Conservation (phyloP, 2,113 vertebrate genomes). For the Apteryx owenii region DNA sequence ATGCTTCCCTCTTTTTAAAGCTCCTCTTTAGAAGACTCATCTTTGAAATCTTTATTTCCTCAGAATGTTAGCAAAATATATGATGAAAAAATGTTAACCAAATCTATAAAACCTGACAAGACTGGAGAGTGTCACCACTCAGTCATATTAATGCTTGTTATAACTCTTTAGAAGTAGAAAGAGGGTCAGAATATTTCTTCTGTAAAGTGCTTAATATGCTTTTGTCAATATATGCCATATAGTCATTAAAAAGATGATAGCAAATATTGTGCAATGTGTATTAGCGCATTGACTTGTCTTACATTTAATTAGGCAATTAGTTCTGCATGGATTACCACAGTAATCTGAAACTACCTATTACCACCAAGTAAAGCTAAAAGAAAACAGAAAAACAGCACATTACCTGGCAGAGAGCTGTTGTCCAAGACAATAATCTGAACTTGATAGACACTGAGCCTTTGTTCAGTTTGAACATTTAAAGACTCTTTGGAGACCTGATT, state of each 20-base stretch:
- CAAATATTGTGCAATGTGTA: background rate
- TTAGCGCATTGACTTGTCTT: slow-evolving; percentile 1
- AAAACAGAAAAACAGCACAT: slow-evolving; percentile 39
- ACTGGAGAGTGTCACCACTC: background rate
- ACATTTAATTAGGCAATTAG: slow-evolving; percentile 50
- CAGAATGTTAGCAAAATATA: background rate
- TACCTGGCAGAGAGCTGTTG: slow-evolving; percentile 62
- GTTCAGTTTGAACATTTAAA: slow-evolving; percentile 68
- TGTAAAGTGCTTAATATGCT: background rate
- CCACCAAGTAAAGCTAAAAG: slow-evolving; percentile 31
- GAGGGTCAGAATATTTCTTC: background rate
- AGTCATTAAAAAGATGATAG: slow-evolving; percentile 30
- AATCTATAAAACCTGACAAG: background rate
- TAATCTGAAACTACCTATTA: slow-evolving; percentile 8
- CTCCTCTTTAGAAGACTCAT: background rate
- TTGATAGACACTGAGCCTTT: slow-evolving; percentile 21
- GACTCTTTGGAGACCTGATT: slow-evolving; percentile 64
- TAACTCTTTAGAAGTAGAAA: background rate
- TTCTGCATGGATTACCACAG: slow-evolving; percentile 34
- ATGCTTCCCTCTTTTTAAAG: background rate
- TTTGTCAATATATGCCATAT: background rate
- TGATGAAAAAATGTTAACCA: background rate
- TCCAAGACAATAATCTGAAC: slow-evolving; percentile 52
- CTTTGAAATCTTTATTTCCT: background rate
- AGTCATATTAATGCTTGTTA: background rate